These are phyloP conservation scores for Noctua fimbriata DNA, from an alignment of 2,888 invertebrate species.

Conservation along the genomic window DNA sequence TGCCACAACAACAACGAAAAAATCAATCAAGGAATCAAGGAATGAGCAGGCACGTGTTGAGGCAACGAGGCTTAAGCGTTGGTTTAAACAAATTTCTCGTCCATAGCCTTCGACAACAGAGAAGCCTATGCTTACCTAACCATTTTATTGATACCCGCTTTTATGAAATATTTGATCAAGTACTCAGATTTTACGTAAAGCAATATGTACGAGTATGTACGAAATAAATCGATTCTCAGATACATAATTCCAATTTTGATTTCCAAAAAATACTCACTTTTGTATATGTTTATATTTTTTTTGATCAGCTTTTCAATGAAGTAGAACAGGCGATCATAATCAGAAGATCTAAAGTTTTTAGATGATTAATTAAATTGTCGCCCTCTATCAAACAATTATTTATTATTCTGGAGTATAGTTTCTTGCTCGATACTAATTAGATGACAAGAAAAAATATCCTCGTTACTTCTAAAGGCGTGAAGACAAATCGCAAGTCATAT, in stretches of 20 bases:
- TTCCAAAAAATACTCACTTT: background rate
- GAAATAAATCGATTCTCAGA: background rate
- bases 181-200: background rate
- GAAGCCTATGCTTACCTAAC: constrained; percentile 43
- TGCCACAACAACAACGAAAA: constrained; percentile 25
- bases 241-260: background rate
- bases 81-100: constrained; percentile 9
- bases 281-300: background rate
- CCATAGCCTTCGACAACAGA: background rate
- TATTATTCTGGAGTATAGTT: background rate
- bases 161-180: background rate
- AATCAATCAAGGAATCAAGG: constrained; percentile 49
- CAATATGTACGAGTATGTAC: background rate
- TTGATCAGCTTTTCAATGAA: background rate
- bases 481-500: constrained; percentile 28
- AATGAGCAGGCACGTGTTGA: constrained; percentile 38
- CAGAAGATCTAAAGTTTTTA: background rate
- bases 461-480: constrained; percentile 20
- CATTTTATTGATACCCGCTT: constrained; percentile 2
- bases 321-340: background rate
- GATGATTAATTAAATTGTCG: background rate
- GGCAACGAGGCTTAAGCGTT: constrained; percentile 30
- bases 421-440: background rate
- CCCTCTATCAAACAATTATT: background rate
- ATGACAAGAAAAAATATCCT: constrained; percentile 13